phyloP scores from a whole-genome alignment of 2,113 vertebrate species.

The Sapajus apella region DNA sequence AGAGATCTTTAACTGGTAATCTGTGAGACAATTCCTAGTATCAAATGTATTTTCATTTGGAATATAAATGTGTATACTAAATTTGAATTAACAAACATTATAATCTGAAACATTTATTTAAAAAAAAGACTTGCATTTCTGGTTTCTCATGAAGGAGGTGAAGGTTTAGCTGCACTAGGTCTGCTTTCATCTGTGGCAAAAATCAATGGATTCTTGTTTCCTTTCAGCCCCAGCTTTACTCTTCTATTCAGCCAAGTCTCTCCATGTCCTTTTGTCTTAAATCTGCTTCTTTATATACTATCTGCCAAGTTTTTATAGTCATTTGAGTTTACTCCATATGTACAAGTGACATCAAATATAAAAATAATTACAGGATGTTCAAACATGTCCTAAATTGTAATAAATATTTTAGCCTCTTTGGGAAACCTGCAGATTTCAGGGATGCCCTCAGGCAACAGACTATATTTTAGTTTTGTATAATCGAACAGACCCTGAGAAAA shows the following conservation, averaged over 20 bases:
- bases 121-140: neutral
- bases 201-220: neutral
- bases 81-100: neutral
- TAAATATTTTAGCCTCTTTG: neutral
- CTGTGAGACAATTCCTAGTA: neutral
- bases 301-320: neutral
- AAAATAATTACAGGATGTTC: neutral
- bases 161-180: neutral
- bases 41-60: conserved; percentile 9
- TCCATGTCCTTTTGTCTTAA: neutral
- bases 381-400: neutral
- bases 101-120: neutral
- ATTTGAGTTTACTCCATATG: neutral
- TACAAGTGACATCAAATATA: neutral
- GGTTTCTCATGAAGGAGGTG: neutral
- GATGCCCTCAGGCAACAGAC: neutral
- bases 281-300: neutral
- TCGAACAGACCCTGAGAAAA: neutral
- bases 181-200: neutral
- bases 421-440: neutral
- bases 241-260: neutral
- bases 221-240: neutral
- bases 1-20: neutral
- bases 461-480: neutral
- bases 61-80: neutral